Conservation (phyloP, 2,888 invertebrate species). For the Luffia ferchaultella region DNA sequence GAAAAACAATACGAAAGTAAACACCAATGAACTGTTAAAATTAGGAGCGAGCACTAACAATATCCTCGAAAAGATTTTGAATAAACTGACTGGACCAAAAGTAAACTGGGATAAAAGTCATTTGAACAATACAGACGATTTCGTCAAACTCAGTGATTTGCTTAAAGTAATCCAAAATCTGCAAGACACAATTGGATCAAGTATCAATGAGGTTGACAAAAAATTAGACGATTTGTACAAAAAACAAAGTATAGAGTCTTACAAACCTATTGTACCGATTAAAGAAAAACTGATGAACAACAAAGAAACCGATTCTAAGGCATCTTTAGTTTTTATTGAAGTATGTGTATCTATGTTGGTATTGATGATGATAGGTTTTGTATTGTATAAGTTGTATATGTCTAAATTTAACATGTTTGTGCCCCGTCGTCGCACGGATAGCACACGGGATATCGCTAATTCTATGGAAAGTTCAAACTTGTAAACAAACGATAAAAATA, state of each 20-base stretch:
- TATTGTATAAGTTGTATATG: constrained; percentile 19
- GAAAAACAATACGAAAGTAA: neutral
- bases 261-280: neutral
- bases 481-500: constrained; percentile 9
- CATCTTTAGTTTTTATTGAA: constrained; percentile 20
- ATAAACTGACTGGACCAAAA: neutral
- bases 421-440: constrained; percentile 11
- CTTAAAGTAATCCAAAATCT: neutral
- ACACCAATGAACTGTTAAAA: neutral
- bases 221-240: neutral
- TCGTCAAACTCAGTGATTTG: neutral
- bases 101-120: neutral
- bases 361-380: constrained; percentile 14
- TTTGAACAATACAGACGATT: neutral
- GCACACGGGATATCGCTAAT: constrained; percentile 17
- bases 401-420: constrained; percentile 15
- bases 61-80: neutral
- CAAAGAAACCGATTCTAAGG: neutral
- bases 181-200: neutral
- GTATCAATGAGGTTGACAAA: neutral
- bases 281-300: neutral
- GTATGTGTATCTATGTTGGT: constrained; percentile 20
- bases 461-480: constrained; percentile 19
- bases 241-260: neutral
- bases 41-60: neutral